Evolutionary conservation across 2,797 vertebrate species (phyloP).

Genomic region (Helarctos malayanus): DNA sequence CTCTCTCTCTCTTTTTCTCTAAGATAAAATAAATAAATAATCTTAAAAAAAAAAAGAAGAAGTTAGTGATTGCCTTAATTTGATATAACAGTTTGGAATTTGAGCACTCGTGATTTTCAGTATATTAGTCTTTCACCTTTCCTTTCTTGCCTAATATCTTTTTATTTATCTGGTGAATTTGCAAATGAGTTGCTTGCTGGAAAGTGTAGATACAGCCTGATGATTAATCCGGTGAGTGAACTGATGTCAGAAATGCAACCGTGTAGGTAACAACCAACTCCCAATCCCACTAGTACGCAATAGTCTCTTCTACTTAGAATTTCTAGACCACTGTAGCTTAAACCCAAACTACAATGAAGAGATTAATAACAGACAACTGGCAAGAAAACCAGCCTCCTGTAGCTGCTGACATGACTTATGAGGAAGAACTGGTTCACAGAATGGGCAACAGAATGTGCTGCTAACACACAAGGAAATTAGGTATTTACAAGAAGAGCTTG

Average conservation of each 20-base stretch:
- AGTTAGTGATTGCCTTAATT: not conserved
- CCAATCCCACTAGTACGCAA: not conserved
- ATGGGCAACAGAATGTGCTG: not conserved
- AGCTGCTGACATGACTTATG: not conserved
- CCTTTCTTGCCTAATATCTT: not conserved
- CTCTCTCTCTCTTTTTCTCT: not conserved
- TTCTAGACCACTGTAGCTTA: not conserved
- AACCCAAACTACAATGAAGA: conserved; percentile 17
- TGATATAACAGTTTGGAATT: not conserved
- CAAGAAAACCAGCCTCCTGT: not conserved
- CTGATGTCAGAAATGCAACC: not conserved
- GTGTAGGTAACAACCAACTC: not conserved
- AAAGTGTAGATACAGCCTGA: not conserved
- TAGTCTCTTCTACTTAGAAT: not conserved
- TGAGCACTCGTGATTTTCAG: not conserved
- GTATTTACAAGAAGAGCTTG: not conserved
- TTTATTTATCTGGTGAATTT: not conserved
- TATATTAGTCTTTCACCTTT: not conserved
- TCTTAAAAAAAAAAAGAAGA: not conserved
- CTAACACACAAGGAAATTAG: not conserved
- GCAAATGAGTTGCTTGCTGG: not conserved
- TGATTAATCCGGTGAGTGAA: not conserved
- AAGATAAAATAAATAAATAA: not conserved
- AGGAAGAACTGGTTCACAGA: not conserved
- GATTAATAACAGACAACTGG: not conserved